These are phyloP conservation scores for Darevskia mixta DNA, from an alignment of 2,797 vertebrate species.

Conservation along the genomic window DNA sequence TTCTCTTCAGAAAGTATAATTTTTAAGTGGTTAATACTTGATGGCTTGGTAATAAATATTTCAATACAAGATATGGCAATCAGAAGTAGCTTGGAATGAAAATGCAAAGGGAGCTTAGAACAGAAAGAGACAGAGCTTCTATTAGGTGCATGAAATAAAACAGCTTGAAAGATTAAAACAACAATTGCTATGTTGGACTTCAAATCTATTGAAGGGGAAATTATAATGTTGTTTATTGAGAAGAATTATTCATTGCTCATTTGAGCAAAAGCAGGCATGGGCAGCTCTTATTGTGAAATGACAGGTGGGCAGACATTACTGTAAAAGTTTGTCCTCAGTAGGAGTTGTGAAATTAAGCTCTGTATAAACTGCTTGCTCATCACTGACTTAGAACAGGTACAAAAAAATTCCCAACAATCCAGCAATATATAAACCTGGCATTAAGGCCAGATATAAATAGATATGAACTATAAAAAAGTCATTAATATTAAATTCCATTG, in stretches of 20 bases:
- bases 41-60: conserved; percentile 82
- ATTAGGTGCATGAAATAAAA: conserved; percentile 78
- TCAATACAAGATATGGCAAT: conserved; percentile 78
- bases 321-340: conserved; percentile 22
- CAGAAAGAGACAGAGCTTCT: conserved; percentile 75
- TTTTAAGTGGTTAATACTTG: conserved; percentile 80
- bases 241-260: conserved; percentile 81
- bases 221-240: conserved; percentile 76
- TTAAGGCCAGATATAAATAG: conserved; percentile 27
- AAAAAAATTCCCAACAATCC: not conserved
- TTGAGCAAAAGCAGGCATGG: conserved; percentile 67
- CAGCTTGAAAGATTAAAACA: conserved; percentile 71
- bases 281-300: conserved; percentile 50
- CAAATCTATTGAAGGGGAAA: conserved; percentile 75
- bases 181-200: conserved; percentile 73
- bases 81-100: conserved; percentile 74
- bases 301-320: conserved; percentile 12
- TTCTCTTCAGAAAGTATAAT: conserved; percentile 75
- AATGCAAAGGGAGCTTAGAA: conserved; percentile 73
- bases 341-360: conserved; percentile 58
- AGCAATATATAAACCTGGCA: conserved; percentile 5
- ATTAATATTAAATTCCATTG: conserved; percentile 21
- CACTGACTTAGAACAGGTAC: conserved; percentile 63
- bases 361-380: conserved; percentile 55
- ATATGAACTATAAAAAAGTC: conserved; percentile 47